Percentiles rank a stretch among this genome's conserved stretches.
phyloP scores from a whole-genome alignment of 2,888 invertebrate species.

The Nemurella pictetii region DNA sequence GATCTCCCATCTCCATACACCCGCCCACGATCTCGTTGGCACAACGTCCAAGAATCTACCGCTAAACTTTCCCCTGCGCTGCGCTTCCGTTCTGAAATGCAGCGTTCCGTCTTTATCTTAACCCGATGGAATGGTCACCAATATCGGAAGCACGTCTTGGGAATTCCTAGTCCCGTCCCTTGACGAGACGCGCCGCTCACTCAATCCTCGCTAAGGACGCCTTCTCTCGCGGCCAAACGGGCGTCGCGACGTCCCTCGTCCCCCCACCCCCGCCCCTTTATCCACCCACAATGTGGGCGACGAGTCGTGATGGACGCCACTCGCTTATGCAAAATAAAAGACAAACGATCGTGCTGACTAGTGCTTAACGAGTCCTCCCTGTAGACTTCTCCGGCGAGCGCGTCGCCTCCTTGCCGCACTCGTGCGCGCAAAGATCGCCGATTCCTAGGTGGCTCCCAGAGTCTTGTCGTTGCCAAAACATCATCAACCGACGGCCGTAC shows the following conservation, averaged over 20 bases:
- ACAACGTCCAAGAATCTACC: not conserved
- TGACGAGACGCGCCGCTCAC: conserved; percentile 11
- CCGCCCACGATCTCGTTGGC: not conserved
- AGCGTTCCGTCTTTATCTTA: not conserved
- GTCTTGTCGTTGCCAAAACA: not conserved
- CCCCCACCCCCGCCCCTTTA: not conserved
- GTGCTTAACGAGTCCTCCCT: conserved; percentile 21
- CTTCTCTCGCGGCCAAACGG: not conserved
- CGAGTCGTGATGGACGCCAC: not conserved
- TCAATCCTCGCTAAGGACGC: not conserved
- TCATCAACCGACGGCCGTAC: not conserved
- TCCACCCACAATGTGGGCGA: not conserved
- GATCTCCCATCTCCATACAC: not conserved
- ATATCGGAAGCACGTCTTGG: conserved; percentile 11
- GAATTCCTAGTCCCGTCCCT: conserved; percentile 11
- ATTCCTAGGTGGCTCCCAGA: too few relatives aligned
- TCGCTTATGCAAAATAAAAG: conserved; percentile 25
- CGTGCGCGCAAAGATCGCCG: too few relatives aligned
- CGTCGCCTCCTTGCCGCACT: too few relatives aligned
- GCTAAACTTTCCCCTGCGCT: not conserved
- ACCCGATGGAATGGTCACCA: conserved; percentile 3
- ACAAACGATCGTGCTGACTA: conserved; percentile 29
- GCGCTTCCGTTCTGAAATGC: too few relatives aligned
- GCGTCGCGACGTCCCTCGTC: not conserved
- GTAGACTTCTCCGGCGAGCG: not conserved